phyloP scores from a whole-genome alignment of 2,113 vertebrate species.

The Petroica traversi region DNA sequence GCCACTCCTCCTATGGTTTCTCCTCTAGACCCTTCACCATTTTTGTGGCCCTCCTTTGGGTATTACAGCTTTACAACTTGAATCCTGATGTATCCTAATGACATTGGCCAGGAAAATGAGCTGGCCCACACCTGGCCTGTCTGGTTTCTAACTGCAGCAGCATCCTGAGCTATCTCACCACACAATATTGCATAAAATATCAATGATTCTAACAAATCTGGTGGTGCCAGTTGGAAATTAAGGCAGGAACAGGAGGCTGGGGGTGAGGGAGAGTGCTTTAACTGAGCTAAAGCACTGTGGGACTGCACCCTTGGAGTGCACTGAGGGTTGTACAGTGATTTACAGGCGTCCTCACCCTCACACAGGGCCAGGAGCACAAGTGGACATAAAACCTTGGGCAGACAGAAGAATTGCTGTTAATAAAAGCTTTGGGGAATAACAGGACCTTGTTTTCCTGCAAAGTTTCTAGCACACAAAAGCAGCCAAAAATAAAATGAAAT shows the following conservation, averaged over 20 bases:
- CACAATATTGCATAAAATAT: not conserved
- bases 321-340: not conserved
- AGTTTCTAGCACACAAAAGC: not conserved
- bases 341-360: not conserved
- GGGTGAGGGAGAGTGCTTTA: not conserved
- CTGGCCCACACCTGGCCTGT: not conserved
- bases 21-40: not conserved
- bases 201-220: not conserved
- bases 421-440: not conserved
- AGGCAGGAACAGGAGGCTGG: not conserved
- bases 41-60: not conserved
- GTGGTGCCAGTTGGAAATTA: not conserved
- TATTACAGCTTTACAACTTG: not conserved
- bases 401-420: not conserved
- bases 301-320: not conserved
- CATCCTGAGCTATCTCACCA: not conserved
- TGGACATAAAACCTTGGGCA: not conserved
- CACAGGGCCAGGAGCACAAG: fast-evolving
- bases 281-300: not conserved
- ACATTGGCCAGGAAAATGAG: not conserved
- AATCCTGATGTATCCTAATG: not conserved
- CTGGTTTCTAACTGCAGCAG: not conserved
- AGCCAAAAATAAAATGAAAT: not conserved
- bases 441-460: not conserved
- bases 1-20: not conserved